Percentiles rank a stretch among this genome's conserved stretches.
These are phyloP conservation scores for Nipponacmea schrenckii DNA, from an alignment of 2,888 invertebrate genomes.

Conservation along the genomic window DNA sequence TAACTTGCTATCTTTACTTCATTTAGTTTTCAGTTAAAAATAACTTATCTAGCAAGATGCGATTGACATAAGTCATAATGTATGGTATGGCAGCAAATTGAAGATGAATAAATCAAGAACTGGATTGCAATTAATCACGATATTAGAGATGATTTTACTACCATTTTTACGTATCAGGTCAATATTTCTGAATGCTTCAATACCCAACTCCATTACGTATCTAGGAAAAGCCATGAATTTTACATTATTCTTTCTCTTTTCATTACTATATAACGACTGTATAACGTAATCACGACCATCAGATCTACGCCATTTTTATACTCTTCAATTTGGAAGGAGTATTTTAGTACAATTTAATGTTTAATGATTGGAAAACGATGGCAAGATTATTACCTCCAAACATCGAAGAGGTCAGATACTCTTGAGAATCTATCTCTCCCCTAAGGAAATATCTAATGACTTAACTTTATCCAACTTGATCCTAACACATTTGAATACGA, in stretches of 20 bases:
- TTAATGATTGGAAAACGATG: not conserved
- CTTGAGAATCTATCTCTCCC: too few relatives aligned
- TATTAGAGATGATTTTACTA: too few relatives aligned
- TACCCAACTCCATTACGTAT: constrained; percentile 1
- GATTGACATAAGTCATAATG: too few relatives aligned
- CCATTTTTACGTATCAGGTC: too few relatives aligned
- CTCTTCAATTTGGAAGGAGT: not conserved
- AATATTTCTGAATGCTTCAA: not conserved
- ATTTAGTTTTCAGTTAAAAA: too few relatives aligned
- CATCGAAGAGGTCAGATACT: too few relatives aligned
- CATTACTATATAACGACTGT: constrained; percentile 1
- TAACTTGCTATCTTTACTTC: too few relatives aligned
- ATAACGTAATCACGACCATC: not conserved
- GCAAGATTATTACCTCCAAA: not conserved
- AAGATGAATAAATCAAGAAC: too few relatives aligned
- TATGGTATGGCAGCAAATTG: too few relatives aligned
- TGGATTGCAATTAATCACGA: too few relatives aligned
- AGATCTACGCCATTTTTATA: not conserved
- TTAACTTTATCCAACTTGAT: not conserved
- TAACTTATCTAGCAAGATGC: too few relatives aligned
- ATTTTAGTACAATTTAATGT: constrained; percentile 6
- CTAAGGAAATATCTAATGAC: not conserved
- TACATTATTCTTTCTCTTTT: constrained; percentile 1
- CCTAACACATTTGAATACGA: not conserved
- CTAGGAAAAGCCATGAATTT: not conserved